Evolutionary conservation across 1,140 invertebrate genomes (phyloP).

Genomic region (Lordiphosa collinella): DNA sequence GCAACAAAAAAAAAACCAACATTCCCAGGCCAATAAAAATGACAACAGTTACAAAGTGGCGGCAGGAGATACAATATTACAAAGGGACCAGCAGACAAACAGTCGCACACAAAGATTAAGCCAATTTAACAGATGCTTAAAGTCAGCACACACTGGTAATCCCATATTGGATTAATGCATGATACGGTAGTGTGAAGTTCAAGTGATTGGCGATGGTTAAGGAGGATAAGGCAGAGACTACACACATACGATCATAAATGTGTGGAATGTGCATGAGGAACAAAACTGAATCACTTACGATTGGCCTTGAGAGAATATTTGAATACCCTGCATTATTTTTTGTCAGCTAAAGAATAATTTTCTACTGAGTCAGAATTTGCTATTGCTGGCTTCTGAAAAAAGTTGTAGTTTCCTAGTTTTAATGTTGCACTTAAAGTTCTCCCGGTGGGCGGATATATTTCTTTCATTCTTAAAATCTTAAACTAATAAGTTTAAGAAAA

Average conservation of each 20-base stretch:
- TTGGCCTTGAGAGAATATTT: no score
- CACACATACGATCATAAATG: background rate
- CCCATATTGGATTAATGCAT: constrained; percentile 61
- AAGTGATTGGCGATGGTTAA: constrained; percentile 10
- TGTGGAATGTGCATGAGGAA: background rate
- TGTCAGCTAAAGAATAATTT: no score
- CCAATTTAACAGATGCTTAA: constrained; percentile 40
- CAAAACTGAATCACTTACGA: no score
- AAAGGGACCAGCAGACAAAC: constrained; percentile 20
- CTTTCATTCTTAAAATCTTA: no score
- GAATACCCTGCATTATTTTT: no score
- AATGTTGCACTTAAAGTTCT: no score
- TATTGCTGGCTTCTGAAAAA: no score
- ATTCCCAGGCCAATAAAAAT: constrained; percentile 78
- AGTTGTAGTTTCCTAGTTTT: no score
- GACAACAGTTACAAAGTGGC: constrained; percentile 77
- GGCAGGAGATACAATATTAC: constrained; percentile 60
- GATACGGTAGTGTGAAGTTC: constrained; percentile 42
- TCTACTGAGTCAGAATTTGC: no score
- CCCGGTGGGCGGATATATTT: no score
- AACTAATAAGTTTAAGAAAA: no score
- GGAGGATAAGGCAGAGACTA: constrained; percentile 3
- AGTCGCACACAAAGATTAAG: constrained; percentile 30
- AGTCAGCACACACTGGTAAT: constrained; percentile 59
- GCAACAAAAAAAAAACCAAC: constrained; percentile 51